These are phyloP conservation scores for zebrafish (Danio rerio) DNA, from an alignment of 2,113 vertebrate species.

Conservation along the genomic window GRCz12tu NC_133195.1:47844501-47845000, in stretches of 20 bases:
- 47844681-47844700: not conserved
- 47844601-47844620: too few species aligned
- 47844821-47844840: conserved; percentile 53
- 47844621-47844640: too few species aligned
- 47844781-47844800: conserved; percentile 56
- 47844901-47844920: conserved; percentile 53
- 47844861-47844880: conserved; percentile 66
- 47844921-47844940: too few species aligned
- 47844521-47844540: conserved; percentile 35
- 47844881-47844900: conserved; percentile 61
- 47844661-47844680: too few species aligned
- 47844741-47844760: not conserved
- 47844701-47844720: too few species aligned
- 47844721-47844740: too few species aligned
- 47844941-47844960: not conserved
- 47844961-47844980: not conserved
- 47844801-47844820: not conserved
- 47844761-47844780: conserved; percentile 41
- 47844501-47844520: too few species aligned
- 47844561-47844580: too few species aligned
- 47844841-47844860: conserved; percentile 57
- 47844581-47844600: too few species aligned
- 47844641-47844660: too few species aligned
- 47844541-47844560: not conserved
- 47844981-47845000: not conserved